Conservation (phyloP, 2,888 invertebrate species). For the Amphimallon solstitiale region DNA sequence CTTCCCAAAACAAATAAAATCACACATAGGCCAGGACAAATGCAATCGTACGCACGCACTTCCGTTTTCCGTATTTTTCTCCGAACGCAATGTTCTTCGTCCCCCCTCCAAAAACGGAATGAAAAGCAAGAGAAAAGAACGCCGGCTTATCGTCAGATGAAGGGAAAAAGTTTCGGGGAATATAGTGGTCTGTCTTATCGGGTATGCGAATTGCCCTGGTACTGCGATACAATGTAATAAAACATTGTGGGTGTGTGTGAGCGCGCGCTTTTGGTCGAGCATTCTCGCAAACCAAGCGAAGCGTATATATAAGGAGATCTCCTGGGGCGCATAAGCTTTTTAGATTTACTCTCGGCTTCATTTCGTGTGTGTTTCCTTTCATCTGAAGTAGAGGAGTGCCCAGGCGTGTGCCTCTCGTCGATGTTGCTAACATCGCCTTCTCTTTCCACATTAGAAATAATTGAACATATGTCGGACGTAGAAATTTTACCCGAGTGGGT, state of each 20-base stretch:
- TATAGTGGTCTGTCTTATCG: conserved; percentile 37
- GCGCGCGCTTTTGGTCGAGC: neutral
- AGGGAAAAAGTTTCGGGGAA: conserved; percentile 22
- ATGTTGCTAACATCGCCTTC: conserved; percentile 9
- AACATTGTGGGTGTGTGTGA: conserved; percentile 31
- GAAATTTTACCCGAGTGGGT: conserved; percentile 26
- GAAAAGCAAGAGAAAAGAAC: neutral
- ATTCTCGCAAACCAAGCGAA: conserved; percentile 11
- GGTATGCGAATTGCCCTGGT: conserved; percentile 37
- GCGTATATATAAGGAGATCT: conserved; percentile 43
- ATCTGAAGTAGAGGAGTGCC: conserved; percentile 41
- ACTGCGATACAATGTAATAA: conserved; percentile 34
- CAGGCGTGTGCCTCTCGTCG: conserved; percentile 34
- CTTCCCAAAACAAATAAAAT: conserved; percentile 17
- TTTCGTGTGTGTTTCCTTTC: conserved; percentile 47
- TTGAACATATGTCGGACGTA: conserved; percentile 26
- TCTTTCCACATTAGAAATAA: conserved; percentile 24
- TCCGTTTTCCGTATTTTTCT: neutral
- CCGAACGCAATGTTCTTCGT: neutral
- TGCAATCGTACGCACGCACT: conserved; percentile 23
- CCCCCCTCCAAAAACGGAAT: neutral
- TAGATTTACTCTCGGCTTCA: conserved; percentile 48
- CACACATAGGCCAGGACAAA: conserved; percentile 30
- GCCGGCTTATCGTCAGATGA: conserved; percentile 24
- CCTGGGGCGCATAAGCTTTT: conserved; percentile 48